Evolutionary conservation across 2,888 invertebrate genomes (phyloP).

Genomic region (Cerceris ruficornis): DNA sequence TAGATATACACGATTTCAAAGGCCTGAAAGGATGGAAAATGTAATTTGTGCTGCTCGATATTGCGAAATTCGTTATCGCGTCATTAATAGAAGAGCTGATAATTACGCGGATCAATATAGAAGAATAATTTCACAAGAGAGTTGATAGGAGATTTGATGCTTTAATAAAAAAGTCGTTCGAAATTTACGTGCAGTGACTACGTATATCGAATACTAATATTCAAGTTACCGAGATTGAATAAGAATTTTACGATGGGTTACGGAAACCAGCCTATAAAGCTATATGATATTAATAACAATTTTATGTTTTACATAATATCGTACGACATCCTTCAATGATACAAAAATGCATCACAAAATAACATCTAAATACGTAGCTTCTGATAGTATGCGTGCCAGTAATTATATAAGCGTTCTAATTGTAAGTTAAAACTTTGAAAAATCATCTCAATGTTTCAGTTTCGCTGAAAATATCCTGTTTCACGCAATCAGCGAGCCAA

Average conservation of each 20-base stretch:
- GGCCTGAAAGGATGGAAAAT: no score
- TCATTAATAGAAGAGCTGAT: no score
- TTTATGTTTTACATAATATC: not conserved
- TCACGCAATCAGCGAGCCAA: not conserved
- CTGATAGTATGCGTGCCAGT: no score
- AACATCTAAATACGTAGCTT: no score
- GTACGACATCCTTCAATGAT: not conserved
- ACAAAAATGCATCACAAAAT: not conserved
- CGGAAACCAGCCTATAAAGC: not conserved
- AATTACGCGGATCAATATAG: not conserved
- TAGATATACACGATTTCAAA: no score
- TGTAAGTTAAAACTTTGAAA: no score
- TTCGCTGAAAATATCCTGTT: not conserved
- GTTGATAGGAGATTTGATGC: not conserved
- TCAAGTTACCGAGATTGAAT: not conserved
- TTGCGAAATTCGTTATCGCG: no score
- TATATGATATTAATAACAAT: conserved; percentile 8
- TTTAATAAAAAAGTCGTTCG: not conserved
- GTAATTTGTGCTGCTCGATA: no score
- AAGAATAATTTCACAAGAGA: not conserved
- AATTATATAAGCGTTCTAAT: no score
- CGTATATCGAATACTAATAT: not conserved
- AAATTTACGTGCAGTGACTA: not conserved
- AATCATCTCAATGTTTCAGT: not conserved
- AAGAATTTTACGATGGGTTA: conserved; percentile 2